Conservation (phyloP, 2,113 vertebrate genomes). For the Thryonomys swinderianus region DNA sequence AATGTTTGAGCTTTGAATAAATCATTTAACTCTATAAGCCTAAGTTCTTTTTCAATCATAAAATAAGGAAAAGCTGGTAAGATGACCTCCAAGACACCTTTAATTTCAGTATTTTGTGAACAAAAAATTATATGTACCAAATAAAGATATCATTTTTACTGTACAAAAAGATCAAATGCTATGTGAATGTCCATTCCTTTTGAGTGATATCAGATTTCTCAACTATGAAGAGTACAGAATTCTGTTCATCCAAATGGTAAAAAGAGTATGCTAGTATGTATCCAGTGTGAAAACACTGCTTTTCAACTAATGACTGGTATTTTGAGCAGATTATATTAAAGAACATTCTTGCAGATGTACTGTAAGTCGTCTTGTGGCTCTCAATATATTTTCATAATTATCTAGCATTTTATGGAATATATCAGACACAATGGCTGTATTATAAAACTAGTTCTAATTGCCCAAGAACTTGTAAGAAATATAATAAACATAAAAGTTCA, state of each 20-base stretch:
- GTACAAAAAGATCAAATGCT: conserved; percentile 31
- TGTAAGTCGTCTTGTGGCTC: conserved; percentile 62
- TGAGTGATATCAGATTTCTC: not conserved
- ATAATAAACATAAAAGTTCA: conserved; percentile 70
- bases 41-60: conserved; percentile 36
- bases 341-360: conserved; percentile 73
- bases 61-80: conserved; percentile 26
- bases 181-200: not conserved
- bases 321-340: conserved; percentile 72
- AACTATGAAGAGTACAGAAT: not conserved
- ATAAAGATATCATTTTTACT: conserved; percentile 48
- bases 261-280: not conserved
- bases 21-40: conserved; percentile 21
- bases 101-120: conserved; percentile 8
- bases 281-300: conserved; percentile 65
- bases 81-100: not conserved
- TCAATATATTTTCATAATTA: conserved; percentile 71
- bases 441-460: conserved; percentile 75
- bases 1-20: conserved; percentile 22
- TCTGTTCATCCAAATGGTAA: conserved; percentile 25
- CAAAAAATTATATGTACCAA: not conserved
- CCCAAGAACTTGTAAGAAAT: conserved; percentile 77
- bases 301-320: conserved; percentile 56
- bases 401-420: conserved; percentile 67
- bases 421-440: conserved; percentile 75